A percentile compares a stretch with the other conserved stretches of the same genome.
These are phyloP conservation scores for Diplogasteroides magnus DNA, from an alignment of 1,140 invertebrate genomes.

Conservation along the genomic window DNA sequence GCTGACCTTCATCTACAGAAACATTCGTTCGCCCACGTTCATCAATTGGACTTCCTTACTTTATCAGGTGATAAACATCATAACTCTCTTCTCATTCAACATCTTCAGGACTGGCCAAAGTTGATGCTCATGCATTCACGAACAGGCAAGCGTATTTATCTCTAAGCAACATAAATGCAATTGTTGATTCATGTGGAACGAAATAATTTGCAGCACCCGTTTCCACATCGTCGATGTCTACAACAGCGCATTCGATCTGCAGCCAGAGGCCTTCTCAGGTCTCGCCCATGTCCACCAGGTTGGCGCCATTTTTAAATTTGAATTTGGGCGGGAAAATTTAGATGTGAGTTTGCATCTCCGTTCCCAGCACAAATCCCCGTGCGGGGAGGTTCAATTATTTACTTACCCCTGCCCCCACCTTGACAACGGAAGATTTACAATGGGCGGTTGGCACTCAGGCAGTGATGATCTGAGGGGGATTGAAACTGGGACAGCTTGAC, in stretches of 20 bases:
- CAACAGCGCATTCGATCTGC: slow-evolving; percentile 14
- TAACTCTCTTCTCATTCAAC: too few relatives aligned
- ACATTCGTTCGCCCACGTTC: slow-evolving; percentile 22
- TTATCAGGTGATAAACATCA: too few relatives aligned
- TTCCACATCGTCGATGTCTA: slow-evolving; percentile 28
- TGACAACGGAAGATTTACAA: too few relatives aligned
- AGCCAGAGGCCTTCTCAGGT: slow-evolving; percentile 10
- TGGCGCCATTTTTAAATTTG: not conserved
- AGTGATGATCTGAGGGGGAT: too few relatives aligned
- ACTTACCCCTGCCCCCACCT: too few relatives aligned
- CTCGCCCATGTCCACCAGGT: slow-evolving; percentile 25
- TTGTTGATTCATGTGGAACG: too few relatives aligned
- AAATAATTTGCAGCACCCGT: slow-evolving; percentile 8
- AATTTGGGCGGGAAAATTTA: too few relatives aligned
- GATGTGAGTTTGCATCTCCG: too few relatives aligned
- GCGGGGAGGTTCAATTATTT: too few relatives aligned
- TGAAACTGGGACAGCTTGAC: too few relatives aligned
- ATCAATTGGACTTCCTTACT: slow-evolving; percentile 27
- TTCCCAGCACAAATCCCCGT: too few relatives aligned
- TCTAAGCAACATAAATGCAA: not conserved
- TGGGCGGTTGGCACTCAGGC: too few relatives aligned
- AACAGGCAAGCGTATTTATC: slow-evolving; percentile 2
- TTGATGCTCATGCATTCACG: slow-evolving; percentile 25
- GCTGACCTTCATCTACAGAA: slow-evolving; percentile 19
- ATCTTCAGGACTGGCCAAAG: slow-evolving; percentile 16